Evolutionary conservation across 2,113 vertebrate genomes (phyloP), one percentile per base, ranked within the genome.

Genomic region (Dissostichus mawsoni): DNA sequence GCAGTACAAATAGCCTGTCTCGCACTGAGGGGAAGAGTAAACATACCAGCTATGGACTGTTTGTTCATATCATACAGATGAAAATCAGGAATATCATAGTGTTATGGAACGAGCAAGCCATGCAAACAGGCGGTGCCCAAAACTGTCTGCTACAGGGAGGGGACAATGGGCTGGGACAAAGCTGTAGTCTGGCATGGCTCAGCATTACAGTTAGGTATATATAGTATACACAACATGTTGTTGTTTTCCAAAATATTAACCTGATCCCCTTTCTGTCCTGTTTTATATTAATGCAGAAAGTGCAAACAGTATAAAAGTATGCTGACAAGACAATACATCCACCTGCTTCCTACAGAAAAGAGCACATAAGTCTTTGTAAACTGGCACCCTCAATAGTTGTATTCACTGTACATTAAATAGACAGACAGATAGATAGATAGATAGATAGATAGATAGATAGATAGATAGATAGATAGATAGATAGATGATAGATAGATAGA

Each of bases 81-180:
- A 23, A 5, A 51, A 4, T 61, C n/a, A 29, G 51, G 10, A 62
- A 33, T 5, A 50, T 61, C 20, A 56, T 16, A 12, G 10, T 64
- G 23, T 56, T 36, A 0, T 29, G 51, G 33, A 55, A 47, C 25
- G 14, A 23, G 36, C 13, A 14, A 25, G 20, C 25, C 18, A 72
- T 11, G 47, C 47, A 70, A 67, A 66, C 45, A 81, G 80, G 73
- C 75, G 44, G 76, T 55, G 84, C 25, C 69, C 73, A 23, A 7
- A 14, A 48, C 62, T 17, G 23, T 64, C 33, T 77, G 67, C 75
- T 33, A 79, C 75, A 59, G 44, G 29, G 55, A 66, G 7, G 48
- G 69, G 73, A 78, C 82, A 78, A 81, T 66, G 14, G 62, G 73
- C 70, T 48, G 71, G 61, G 71, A 62, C 75, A 69, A 63, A 63